phyloP scores from a whole-genome alignment of 2,113 vertebrate genomes.

The Gambusia affinis region DNA sequence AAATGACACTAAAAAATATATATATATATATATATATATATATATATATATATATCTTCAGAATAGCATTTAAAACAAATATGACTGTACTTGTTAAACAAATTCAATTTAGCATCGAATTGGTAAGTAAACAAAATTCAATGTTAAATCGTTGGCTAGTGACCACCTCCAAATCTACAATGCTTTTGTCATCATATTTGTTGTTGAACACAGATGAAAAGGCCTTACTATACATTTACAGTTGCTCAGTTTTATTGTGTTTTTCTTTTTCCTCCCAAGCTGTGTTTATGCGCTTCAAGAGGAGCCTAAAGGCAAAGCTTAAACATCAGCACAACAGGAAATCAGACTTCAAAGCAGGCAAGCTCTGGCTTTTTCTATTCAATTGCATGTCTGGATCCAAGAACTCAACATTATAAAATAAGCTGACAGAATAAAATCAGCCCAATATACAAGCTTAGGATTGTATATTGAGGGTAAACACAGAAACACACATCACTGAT shows the following conservation, averaged over 20 bases:
- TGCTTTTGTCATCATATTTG: slow-evolving; percentile 36
- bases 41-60: slow-evolving; percentile 1
- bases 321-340: slow-evolving; percentile 39
- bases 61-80: slow-evolving; percentile 7
- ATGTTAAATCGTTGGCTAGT: slow-evolving; percentile 37
- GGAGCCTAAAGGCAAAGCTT: slow-evolving; percentile 26
- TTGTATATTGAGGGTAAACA: slow-evolving; percentile 9
- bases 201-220: slow-evolving; percentile 3
- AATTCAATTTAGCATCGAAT: not conserved
- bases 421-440: slow-evolving; percentile 17
- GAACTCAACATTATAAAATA: slow-evolving; percentile 35
- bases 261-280: not conserved
- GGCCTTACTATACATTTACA: slow-evolving; percentile 11
- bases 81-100: slow-evolving; percentile 1
- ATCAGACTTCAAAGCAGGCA: slow-evolving; percentile 48
- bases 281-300: slow-evolving; percentile 14
- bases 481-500: not conserved
- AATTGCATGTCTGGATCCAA: slow-evolving; percentile 25
- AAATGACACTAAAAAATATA: too few species aligned
- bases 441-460: not conserved
- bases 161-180: slow-evolving; percentile 44
- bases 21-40: too few species aligned
- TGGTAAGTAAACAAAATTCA: slow-evolving; percentile 46
- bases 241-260: not conserved
- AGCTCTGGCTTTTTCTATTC: slow-evolving; percentile 28